These are phyloP conservation scores for Glyphotaelius pellucidus DNA, from an alignment of 2,888 invertebrate species.

Conservation along the genomic window DNA sequence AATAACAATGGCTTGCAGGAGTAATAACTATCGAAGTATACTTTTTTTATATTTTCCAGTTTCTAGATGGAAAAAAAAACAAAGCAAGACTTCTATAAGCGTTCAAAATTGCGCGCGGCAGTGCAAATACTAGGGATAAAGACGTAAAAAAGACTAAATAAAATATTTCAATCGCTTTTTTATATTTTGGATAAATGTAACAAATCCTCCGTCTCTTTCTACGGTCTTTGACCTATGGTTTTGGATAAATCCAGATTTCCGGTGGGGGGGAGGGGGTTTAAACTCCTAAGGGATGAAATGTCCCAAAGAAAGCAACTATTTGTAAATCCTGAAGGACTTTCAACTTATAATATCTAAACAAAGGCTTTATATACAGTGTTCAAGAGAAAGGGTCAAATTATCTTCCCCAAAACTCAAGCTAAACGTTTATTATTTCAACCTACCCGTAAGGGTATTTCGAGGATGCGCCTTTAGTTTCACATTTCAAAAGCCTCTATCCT, in stretches of 20 bases:
- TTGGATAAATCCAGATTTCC: not conserved
- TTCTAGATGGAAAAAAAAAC: no score
- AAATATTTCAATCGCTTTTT: not conserved
- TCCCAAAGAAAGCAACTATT: not conserved
- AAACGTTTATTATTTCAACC: not conserved
- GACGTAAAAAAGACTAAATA: not conserved
- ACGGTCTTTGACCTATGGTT: not conserved
- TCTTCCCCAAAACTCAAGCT: no score
- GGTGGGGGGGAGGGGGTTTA: not conserved
- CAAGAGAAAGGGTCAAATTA: no score
- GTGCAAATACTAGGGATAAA: no score
- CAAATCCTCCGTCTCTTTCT: not conserved
- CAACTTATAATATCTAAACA: not conserved
- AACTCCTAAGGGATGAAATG: not conserved
- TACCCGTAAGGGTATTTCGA: no score
- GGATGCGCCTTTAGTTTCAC: not conserved
- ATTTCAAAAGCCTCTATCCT: not conserved
- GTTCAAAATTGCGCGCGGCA: no score
- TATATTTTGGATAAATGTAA: not conserved
- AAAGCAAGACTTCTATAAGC: no score
- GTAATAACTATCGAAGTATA: no score
- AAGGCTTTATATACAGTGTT: no score
- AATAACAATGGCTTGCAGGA: no score
- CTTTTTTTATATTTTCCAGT: no score
- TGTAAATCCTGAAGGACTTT: not conserved